phyloP scores from a whole-genome alignment of 2,113 vertebrate species.

The Eulacestoma nigropectus region DNA sequence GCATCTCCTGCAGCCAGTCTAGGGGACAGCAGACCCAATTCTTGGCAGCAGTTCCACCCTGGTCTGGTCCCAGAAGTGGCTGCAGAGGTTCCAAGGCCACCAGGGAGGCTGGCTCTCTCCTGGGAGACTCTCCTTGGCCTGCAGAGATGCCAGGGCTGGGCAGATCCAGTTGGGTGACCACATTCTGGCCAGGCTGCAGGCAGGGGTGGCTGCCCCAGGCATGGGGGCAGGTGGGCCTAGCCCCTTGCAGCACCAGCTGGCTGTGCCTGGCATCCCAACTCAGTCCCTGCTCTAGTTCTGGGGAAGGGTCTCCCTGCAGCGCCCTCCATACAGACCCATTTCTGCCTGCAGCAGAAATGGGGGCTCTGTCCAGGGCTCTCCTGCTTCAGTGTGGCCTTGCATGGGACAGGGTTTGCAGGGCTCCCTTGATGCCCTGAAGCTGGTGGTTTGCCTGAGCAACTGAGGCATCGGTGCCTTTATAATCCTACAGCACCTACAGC shows the following conservation, averaged over 20 bases:
- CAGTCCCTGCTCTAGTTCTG: neutral
- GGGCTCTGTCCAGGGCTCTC: neutral
- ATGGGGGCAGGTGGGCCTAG: too few relatives aligned
- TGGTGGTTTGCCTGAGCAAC: neutral
- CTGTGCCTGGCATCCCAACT: rapidly evolving
- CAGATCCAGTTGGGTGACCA: neutral
- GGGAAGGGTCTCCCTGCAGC: neutral
- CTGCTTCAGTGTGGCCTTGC: rapidly evolving
- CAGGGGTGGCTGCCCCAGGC: neutral
- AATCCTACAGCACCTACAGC: neutral
- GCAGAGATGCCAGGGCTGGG: neutral
- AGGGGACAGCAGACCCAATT: rapidly evolving
- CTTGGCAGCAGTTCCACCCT: neutral
- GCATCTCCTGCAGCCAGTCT: neutral
- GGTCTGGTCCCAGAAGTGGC: neutral
- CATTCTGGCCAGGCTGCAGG: rapidly evolving
- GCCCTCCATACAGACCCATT: rapidly evolving
- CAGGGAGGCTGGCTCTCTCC: neutral
- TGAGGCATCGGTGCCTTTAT: neutral
- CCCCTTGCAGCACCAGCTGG: neutral
- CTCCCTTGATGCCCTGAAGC: neutral
- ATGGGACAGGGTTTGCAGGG: too few relatives aligned
- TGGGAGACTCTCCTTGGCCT: neutral
- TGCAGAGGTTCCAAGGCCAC: neutral
- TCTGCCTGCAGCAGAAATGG: neutral